These are phyloP conservation scores for Platalea minor DNA, from an alignment of 2,797 vertebrate species.

Conservation along the genomic window DNA sequence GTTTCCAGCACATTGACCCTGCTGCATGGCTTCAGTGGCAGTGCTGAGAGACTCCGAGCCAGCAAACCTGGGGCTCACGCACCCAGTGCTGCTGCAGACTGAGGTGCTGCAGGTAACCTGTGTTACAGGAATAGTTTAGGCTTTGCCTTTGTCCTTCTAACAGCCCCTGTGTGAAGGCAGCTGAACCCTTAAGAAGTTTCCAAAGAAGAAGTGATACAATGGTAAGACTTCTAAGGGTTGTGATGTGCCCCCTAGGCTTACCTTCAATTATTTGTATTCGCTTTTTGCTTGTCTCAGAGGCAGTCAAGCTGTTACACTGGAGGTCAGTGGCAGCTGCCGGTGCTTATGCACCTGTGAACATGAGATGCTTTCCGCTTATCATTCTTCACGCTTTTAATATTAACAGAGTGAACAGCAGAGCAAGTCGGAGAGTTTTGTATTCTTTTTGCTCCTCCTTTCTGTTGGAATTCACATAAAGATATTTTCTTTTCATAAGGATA, in stretches of 20 bases:
- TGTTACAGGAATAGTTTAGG: neutral
- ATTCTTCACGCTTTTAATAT: neutral
- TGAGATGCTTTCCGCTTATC: neutral
- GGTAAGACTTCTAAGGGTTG: neutral
- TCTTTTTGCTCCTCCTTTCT: neutral
- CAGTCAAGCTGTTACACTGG: neutral
- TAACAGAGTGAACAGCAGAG: neutral
- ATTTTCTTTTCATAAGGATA: neutral
- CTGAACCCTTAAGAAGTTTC: neutral
- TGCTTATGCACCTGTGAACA: neutral
- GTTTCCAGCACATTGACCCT: neutral
- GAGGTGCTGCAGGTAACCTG: neutral
- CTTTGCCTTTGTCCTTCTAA: neutral
- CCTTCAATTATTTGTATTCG: neutral
- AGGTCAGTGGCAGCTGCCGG: neutral
- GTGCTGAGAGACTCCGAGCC: neutral
- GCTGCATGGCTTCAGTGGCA: neutral
- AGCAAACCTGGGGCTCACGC: neutral
- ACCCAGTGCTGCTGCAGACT: neutral
- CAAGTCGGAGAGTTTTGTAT: neutral
- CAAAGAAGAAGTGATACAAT: neutral
- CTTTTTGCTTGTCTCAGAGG: neutral
- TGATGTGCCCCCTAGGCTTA: neutral
- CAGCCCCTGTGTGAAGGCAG: neutral
- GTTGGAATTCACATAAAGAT: neutral